Evolutionary conservation across 1,140 invertebrate species (phyloP).

Genomic region (Telenomus remus): DNA sequence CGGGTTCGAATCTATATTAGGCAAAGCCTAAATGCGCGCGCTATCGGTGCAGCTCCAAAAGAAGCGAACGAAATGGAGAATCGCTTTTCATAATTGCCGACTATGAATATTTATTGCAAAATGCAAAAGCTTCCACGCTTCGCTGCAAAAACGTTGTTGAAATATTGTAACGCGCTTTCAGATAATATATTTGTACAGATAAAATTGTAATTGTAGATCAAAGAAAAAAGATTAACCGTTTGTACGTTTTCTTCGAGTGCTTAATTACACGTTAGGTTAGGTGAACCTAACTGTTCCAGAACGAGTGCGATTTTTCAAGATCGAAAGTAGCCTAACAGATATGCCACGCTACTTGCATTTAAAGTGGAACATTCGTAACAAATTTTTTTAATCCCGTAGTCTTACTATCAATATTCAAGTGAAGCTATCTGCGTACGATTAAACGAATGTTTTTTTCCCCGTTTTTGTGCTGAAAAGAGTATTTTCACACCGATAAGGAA

Average conservation of each 20-base stretch:
- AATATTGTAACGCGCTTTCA: constrained; percentile 29
- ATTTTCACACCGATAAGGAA: too few relatives aligned
- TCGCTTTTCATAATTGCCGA: constrained; percentile 26
- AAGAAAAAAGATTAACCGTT: constrained; percentile 43
- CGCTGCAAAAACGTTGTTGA: constrained; percentile 24
- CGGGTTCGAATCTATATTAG: too few relatives aligned
- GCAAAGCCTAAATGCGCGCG: too few relatives aligned
- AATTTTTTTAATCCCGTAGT: constrained; percentile 32
- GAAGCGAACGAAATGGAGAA: not conserved
- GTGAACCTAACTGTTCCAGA: constrained; percentile 55
- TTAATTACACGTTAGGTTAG: constrained; percentile 50
- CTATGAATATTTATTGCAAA: constrained; percentile 33
- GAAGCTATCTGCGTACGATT: constrained; percentile 2
- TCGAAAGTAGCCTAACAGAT: constrained; percentile 52
- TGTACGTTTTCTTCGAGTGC: constrained; percentile 36
- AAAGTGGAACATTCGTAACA: constrained; percentile 45
- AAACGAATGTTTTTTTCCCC: too few relatives aligned
- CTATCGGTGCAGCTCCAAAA: too few relatives aligned
- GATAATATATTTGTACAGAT: constrained; percentile 27
- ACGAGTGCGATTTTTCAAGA: constrained; percentile 49
- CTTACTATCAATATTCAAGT: constrained; percentile 14
- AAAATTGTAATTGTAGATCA: constrained; percentile 40
- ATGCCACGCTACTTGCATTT: constrained; percentile 31
- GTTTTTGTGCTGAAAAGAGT: too few relatives aligned
- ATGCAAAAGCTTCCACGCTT: constrained; percentile 27